Base-by-base conservation (phyloP, 2,113 vertebrate genomes). In the Hemibagrus wyckioides region DNA sequence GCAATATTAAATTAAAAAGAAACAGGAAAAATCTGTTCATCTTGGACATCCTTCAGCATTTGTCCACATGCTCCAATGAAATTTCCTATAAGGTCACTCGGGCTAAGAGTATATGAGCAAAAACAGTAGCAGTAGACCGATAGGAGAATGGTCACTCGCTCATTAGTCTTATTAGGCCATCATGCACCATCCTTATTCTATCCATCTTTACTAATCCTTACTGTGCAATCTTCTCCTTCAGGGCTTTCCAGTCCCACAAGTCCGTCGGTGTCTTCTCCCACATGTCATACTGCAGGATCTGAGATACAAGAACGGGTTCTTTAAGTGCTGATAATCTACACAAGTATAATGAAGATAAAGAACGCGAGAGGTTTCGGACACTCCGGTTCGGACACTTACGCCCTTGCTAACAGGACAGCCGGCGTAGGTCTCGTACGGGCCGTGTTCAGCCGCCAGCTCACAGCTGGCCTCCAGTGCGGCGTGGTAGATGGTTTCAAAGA, bases 401-500 rank as follows among this genome's bases (percentile, higher is more conserved):
- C 98, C 98, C 89, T 93, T 97, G 95, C 98, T 99, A 93, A 99
- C 96, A 0, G 98, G 98, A 86, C 93, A 97, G 10, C 98, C 98
- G 39, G 93, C 4, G 0, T 98, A 99, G 0, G 96, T 99, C 44
- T 97, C 94, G 1, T 99, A 99, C 0, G 97, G 87, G 0, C 97
- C 97, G 0, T 93, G 80, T 82, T 97, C 94, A 39, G 88, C 90
- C 28, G 98, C 97, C 30, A 99, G 94, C 9, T 98, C 97, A 87
- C 97, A 99, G 92, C 98, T 99, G 90, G 97, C 96, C 91, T 99
- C 98, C 93, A 99, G 92, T 0, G 98, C 96, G 9, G 96, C 96
- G 0, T 97, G 95, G 92, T 99, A 99, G 67, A 99, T 98, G 76
- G 98, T 99, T 95, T 99, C 98, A n/a, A 99, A 99, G 88, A 99